Evolutionary conservation across 2,797 vertebrate genomes (phyloP).

Genomic region (Danio tinwini): DNA sequence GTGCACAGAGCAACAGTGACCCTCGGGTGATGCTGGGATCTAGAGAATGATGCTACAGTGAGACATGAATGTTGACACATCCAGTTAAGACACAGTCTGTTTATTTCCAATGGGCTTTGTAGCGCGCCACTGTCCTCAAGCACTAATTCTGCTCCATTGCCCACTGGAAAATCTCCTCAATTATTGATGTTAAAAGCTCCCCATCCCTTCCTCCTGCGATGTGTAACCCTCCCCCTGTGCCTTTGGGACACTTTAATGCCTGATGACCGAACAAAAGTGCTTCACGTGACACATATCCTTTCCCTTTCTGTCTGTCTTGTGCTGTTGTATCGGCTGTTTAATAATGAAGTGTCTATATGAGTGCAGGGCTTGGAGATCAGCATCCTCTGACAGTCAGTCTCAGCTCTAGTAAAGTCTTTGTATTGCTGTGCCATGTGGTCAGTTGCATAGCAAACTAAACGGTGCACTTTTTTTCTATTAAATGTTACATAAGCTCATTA

Average conservation of each 20-base stretch:
- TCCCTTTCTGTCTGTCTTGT: not conserved
- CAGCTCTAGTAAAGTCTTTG: not conserved
- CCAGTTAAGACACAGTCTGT: not conserved
- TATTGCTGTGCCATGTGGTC: not conserved
- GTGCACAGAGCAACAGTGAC: not conserved
- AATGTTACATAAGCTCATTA: not conserved
- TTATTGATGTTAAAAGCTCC: constrained; percentile 65
- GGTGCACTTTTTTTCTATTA: not conserved
- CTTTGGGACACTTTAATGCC: constrained; percentile 28
- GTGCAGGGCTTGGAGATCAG: not conserved
- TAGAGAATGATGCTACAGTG: constrained; percentile 7
- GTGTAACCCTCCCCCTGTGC: constrained; percentile 24
- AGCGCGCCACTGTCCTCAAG: constrained; percentile 10
- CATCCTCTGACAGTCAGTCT: not conserved
- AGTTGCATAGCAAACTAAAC: not conserved
- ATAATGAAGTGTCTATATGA: constrained; percentile 12
- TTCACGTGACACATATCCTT: constrained; percentile 4
- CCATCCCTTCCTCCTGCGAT: not conserved
- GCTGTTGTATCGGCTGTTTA: constrained; percentile 9
- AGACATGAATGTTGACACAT: not conserved
- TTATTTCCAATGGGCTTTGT: not conserved
- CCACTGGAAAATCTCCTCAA: constrained; percentile 50
- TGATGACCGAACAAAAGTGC: constrained; percentile 20
- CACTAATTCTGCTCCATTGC: constrained; percentile 8
- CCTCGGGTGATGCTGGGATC: not conserved